These are phyloP conservation scores for Nyctalus aviator DNA, from an alignment of 2,797 vertebrate genomes.

Conservation along the genomic window DNA sequence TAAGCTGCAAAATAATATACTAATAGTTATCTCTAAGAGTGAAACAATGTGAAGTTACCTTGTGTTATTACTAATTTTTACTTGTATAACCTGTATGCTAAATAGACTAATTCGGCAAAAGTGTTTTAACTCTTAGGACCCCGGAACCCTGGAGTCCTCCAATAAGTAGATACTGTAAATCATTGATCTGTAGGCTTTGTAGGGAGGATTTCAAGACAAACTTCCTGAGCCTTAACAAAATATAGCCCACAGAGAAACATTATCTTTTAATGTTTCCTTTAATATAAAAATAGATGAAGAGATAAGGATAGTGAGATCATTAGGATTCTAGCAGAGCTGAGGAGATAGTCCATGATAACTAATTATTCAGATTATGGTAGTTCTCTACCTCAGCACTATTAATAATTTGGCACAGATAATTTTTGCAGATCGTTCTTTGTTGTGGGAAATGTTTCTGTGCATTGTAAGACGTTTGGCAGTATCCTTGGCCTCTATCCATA, in stretches of 20 bases:
- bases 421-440: neutral
- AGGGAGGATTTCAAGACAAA: conserved; percentile 12
- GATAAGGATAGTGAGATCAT: neutral
- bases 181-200: neutral
- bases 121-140: neutral
- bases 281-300: conserved; percentile 6
- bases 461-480: neutral
- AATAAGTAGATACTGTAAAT: neutral
- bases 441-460: neutral
- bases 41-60: neutral
- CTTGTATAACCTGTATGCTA: neutral
- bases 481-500: neutral
- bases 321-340: neutral
- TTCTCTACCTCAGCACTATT: neutral
- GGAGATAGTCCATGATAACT: neutral
- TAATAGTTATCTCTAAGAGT: conserved; percentile 11
- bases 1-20: neutral
- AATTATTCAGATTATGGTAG: neutral
- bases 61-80: conserved; percentile 31
- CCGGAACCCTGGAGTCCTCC: neutral
- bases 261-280: neutral
- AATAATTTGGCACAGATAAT: neutral
- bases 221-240: neutral
- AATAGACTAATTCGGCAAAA: conserved; percentile 36
- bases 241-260: neutral